These are phyloP conservation scores for Manis javanica DNA, from an alignment of 2,797 vertebrate genomes.

Conservation along the genomic window DNA sequence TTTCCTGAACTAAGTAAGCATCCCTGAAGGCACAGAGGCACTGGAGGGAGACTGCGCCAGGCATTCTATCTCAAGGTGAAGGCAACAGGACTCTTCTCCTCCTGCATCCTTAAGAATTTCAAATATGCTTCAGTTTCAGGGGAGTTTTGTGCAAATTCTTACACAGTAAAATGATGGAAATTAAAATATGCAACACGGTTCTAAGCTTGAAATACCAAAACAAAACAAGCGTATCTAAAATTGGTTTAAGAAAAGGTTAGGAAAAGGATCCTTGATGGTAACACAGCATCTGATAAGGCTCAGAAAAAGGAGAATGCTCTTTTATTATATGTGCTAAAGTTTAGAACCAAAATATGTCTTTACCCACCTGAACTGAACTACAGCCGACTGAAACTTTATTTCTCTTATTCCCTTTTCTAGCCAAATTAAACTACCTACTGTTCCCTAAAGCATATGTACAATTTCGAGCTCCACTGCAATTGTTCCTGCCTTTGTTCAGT, in stretches of 20 bases:
- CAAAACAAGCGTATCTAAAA: neutral
- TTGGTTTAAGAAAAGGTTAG: neutral
- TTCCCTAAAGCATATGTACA: neutral
- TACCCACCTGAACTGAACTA: neutral
- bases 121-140: neutral
- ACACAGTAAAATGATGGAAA: neutral
- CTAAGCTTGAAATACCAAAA: neutral
- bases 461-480: neutral
- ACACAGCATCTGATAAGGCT: neutral
- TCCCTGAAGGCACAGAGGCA: neutral
- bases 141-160: neutral
- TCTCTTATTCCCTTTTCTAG: neutral
- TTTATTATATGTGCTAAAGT: neutral
- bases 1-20: too few relatives aligned
- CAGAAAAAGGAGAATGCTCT: neutral
- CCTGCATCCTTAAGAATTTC: neutral
- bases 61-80: neutral
- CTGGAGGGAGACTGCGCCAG: fast-evolving
- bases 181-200: neutral
- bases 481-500: neutral
- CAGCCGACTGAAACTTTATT: neutral
- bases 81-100: too few relatives aligned
- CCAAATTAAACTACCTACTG: neutral
- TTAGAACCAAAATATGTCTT: neutral
- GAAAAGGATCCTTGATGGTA: neutral